Evolutionary conservation across 1,140 invertebrate species (phyloP), one percentile per base, ranked within the genome.

Genomic region (Ceratosolen solmsi): DNA sequence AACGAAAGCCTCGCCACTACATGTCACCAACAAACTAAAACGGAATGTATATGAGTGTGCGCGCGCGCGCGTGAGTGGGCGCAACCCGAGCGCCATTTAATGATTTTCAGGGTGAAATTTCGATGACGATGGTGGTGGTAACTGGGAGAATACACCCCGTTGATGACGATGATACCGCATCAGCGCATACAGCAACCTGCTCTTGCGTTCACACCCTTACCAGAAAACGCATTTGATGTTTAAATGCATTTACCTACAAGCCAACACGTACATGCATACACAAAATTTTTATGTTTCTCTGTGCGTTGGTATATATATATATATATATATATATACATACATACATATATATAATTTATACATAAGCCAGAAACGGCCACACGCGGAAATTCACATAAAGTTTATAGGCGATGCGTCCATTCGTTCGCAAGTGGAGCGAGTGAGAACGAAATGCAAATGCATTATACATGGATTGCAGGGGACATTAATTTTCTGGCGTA

Each of bases 391-490:
- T 70, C 87, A 87, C 89, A 89, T 90, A 90, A 91, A 91, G 90
- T 91, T 91, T 91, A 88, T 89, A 91, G 87, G 68, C 41, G 84
- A 86, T 90, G 89, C 89, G 89, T 90, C 91, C 88, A 87, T 90
- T 91, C 90, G 89, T 87, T 90, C 89, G 56, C 74, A 11, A 46
- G 22, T 36, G 25, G 74, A 58, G 60, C 22, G 71, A 51, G 71
- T 7, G 82, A 75, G 85, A 89, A 90, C 89, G 89, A 91, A 90
- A 91, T 89, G 88, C 89, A 88, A 91, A 91, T 91, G 90, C 90
- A 91, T 91, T 91, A 91, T 91, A 91, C 90, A 91, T 91, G 90
- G 89, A 91, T 91, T 91, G 90, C 90, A 91, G 90, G 90, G 90
- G 90, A 91, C 90, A 92, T 92, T 92, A 91, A 92, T 92, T 92